These are phyloP conservation scores for Herpetotheres cachinnans DNA, from an alignment of 2,113 vertebrate genomes.

Conservation along the genomic window DNA sequence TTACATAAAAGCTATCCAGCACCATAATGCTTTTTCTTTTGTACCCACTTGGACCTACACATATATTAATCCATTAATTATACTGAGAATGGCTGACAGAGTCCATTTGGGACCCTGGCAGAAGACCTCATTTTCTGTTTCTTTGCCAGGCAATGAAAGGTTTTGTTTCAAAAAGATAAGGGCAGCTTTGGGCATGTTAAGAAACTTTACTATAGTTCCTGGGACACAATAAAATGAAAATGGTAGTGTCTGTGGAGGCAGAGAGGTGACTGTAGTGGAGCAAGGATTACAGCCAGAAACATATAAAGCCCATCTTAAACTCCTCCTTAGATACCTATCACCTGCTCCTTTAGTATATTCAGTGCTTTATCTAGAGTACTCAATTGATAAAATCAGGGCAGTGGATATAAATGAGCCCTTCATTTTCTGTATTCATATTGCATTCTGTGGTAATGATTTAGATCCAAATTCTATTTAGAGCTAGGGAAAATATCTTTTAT, in stretches of 20 bases:
- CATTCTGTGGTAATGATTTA: conserved; percentile 14
- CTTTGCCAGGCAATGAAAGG: neutral
- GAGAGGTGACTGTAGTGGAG: neutral
- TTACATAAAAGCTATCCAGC: neutral
- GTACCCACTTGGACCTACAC: neutral
- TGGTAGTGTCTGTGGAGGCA: neutral
- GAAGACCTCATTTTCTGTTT: neutral
- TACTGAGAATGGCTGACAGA: neutral
- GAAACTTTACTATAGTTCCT: neutral
- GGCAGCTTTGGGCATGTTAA: neutral
- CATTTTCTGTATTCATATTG: conserved; percentile 31
- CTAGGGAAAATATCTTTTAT: conserved; percentile 35
- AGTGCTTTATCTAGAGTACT: neutral
- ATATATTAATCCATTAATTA: neutral
- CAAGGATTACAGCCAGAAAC: neutral
- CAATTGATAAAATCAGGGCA: neutral
- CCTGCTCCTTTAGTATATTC: neutral
- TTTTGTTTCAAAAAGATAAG: neutral
- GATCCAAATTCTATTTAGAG: conserved; percentile 58
- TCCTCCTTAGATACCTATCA: neutral
- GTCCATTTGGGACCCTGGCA: neutral
- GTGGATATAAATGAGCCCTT: neutral
- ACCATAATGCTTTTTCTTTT: neutral
- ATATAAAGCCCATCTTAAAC: neutral
- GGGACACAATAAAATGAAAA: neutral